Conservation (phyloP, 1,140 invertebrate species). For the Eumaeus atala region DNA sequence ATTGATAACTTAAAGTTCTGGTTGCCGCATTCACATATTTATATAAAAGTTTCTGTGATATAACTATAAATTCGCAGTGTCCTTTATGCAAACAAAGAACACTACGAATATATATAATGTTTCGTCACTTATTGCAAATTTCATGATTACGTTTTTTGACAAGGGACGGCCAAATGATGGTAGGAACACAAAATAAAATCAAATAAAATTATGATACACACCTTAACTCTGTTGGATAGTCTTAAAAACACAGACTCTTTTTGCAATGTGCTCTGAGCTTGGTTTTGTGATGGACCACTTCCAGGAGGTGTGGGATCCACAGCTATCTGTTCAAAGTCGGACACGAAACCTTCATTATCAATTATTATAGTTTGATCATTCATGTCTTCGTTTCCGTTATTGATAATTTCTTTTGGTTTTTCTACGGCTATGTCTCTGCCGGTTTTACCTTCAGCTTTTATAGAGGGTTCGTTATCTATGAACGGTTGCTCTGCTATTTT, state of each 20-base stretch:
- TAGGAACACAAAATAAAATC: too few relatives aligned
- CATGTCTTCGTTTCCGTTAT: constrained; percentile 47
- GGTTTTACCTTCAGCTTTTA: constrained; percentile 45
- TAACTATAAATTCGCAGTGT: too few relatives aligned
- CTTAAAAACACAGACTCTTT: constrained; percentile 97
- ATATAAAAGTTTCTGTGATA: too few relatives aligned
- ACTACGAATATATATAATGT: too few relatives aligned
- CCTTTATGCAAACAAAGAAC: too few relatives aligned
- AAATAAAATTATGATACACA: constrained; percentile 46
- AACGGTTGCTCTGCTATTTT: constrained; percentile 31
- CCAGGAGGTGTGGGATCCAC: constrained; percentile 57
- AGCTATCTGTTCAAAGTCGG: constrained; percentile 67
- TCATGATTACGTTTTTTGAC: too few relatives aligned
- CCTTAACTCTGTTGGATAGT: constrained; percentile 96
- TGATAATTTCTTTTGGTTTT: constrained; percentile 42
- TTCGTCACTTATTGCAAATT: too few relatives aligned
- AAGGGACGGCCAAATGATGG: too few relatives aligned
- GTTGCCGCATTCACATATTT: too few relatives aligned
- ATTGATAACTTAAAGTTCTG: too few relatives aligned
- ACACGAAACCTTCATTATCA: constrained; percentile 63
- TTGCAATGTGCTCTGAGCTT: constrained; percentile 73
- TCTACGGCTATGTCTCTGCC: constrained; percentile 44
- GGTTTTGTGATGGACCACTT: constrained; percentile 44
- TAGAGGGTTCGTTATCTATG: constrained; percentile 38
- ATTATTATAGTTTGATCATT: constrained; percentile 50